Evolutionary conservation across 2,797 vertebrate genomes (phyloP).

Genomic region (Macropus fuliginosus): DNA sequence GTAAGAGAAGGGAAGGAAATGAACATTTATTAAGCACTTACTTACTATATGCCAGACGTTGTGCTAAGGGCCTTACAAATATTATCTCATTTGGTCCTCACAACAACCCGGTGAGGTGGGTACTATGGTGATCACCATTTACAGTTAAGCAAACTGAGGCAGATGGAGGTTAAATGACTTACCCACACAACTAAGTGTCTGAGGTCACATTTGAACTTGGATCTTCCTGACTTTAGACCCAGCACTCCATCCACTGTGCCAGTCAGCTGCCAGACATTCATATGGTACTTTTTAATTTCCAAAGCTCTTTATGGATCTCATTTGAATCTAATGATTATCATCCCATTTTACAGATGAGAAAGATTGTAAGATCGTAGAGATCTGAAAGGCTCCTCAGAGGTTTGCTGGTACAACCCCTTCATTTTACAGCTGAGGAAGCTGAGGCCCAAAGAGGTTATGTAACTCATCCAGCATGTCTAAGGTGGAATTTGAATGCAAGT

Average conservation of each 20-base stretch:
- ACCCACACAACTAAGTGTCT: not conserved
- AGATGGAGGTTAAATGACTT: too few relatives aligned
- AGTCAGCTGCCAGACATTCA: not conserved
- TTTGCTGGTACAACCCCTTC: not conserved
- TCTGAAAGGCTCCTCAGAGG: not conserved
- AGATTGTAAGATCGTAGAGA: not conserved
- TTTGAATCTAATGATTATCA: not conserved
- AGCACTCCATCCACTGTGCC: not conserved
- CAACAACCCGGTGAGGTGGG: too few relatives aligned
- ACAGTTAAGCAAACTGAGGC: not conserved
- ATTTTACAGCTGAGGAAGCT: not conserved
- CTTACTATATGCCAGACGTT: not conserved
- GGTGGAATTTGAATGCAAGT: not conserved
- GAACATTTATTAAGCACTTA: not conserved
- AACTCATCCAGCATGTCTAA: not conserved
- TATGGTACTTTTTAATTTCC: not conserved
- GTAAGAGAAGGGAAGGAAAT: not conserved
- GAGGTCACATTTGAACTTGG: not conserved
- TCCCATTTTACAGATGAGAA: conserved; percentile 15
- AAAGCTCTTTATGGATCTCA: not conserved
- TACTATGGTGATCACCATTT: not conserved
- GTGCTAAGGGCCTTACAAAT: not conserved
- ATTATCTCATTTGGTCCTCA: not conserved
- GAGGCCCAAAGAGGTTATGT: not conserved
- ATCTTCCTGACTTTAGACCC: not conserved